Base-by-base conservation (phyloP, 2,888 invertebrate genomes). In the Drosophila buzzatii region DNA sequence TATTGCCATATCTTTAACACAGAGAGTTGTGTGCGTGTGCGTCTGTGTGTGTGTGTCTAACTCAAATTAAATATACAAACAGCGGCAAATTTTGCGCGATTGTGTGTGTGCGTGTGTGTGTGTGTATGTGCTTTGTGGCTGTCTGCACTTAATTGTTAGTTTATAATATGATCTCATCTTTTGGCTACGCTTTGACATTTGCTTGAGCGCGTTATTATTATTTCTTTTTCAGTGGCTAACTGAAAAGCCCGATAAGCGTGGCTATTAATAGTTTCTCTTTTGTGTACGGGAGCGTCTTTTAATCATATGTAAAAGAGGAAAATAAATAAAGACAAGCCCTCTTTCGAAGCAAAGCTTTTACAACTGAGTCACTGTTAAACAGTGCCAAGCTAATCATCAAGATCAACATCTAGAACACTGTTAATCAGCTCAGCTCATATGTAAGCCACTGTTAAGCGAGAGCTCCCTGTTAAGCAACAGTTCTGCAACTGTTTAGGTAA, bases 111-210 rank as follows among this genome's bases (percentile, higher is more conserved):
- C 2, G 47, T 51, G 12, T 57, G 52, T 47, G 35, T 67, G 57
- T 58, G 56, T 39, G 52, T 51, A 31, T 72, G 57, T 58, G 56
- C 39, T 56, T 47, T 58, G 37, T 41, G 27, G 33, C 20, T 47
- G 62, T 63, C 63, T 66, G 65, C 65, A 82, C 78, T 82, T 85
- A 85, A 88, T 84, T 88, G 83, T 85, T 85, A 83, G 89, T 84
- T 89, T 88, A 78, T 79, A 76, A 76, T 81, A 83, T 83, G 83
- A 88, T 88, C 88, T 83, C 83, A 83, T 85, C 71, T 77, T 73
- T 61, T 44, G 45, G 44, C 68, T 62, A 63, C 56, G 62, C 57
- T 49, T 71, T 78, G 79, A 72, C 79, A 79, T 82, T 67, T 52
- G 59, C 64, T 58, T 68, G 31, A 27, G 6, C 51, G n/a, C 37